Percentiles rank a stretch among this genome's conserved stretches.
Conservation (phyloP, 2,797 vertebrate genomes). For the Xiphophorus birchmanni region DNA sequence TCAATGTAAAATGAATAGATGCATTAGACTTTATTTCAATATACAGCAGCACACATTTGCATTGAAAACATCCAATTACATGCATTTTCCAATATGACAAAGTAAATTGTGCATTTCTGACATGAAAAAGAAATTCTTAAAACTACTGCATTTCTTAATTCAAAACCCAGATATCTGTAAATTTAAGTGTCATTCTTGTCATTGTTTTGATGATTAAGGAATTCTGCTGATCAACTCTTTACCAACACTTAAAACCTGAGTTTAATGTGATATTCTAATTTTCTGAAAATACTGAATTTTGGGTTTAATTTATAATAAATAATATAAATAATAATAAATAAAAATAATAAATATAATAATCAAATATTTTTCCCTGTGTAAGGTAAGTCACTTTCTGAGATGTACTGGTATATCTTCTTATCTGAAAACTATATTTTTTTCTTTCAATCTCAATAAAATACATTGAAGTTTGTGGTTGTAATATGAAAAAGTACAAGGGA, state of each 20-base stretch:
- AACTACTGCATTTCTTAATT: background rate
- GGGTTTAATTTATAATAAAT: too few species aligned
- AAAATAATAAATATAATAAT: too few species aligned
- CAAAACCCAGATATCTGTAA: background rate
- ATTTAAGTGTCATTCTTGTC: background rate
- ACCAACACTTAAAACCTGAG: too few species aligned
- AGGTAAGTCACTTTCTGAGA: background rate
- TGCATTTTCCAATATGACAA: background rate
- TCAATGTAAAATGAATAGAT: background rate
- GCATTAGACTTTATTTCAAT: background rate
- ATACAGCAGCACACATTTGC: background rate
- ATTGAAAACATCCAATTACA: background rate
- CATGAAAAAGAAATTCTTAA: background rate
- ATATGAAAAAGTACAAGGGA: background rate
- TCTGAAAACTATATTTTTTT: background rate
- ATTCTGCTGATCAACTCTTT: background rate
- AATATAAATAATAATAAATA: too few species aligned
- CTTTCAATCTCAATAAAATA: background rate
- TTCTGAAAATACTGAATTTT: too few species aligned
- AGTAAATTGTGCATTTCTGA: background rate
- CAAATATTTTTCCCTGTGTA: too few species aligned
- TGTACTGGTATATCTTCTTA: background rate
- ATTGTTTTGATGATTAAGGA: background rate
- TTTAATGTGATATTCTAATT: background rate
- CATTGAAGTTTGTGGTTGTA: background rate